A percentile compares a stretch with the other conserved stretches of the same genome.
Conservation (phyloP, 2,113 vertebrate species). For the Polyodon spathula region DNA sequence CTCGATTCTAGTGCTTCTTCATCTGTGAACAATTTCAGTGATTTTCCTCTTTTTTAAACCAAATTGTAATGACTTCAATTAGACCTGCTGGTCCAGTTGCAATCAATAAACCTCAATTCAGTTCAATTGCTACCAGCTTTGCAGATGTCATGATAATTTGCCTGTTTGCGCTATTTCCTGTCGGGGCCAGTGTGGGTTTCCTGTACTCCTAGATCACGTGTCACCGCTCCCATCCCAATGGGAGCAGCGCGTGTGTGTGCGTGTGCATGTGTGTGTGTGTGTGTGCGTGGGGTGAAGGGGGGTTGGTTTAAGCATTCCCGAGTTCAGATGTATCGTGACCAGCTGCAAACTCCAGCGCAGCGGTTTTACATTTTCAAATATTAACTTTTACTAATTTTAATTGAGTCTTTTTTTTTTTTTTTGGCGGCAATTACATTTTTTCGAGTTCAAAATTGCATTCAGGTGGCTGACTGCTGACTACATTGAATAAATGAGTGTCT, state of each 20-base stretch:
- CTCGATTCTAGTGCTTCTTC: slow-evolving; percentile 18
- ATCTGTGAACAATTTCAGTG: slow-evolving; percentile 7
- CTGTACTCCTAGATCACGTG: background rate
- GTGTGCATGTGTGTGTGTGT: background rate
- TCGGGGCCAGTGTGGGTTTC: background rate
- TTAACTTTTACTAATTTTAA: background rate
- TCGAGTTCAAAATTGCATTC: slow-evolving; percentile 6
- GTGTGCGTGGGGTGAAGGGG: no score
- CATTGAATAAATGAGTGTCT: no score
- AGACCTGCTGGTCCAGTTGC: slow-evolving; percentile 38
- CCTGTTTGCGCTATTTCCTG: slow-evolving; percentile 15
- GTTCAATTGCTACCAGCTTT: slow-evolving; percentile 50
- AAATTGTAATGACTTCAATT: slow-evolving; percentile 49
- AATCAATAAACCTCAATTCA: slow-evolving; percentile 48
- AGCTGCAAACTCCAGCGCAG: slow-evolving; percentile 19
- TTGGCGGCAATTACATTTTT: background rate
- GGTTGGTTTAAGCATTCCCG: background rate
- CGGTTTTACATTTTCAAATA: slow-evolving; percentile 26
- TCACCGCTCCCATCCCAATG: slow-evolving; percentile 3
- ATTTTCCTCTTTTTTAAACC: slow-evolving; percentile 33
- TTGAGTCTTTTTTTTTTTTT: background rate
- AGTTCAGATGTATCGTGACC: background rate
- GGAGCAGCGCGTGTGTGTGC: background rate
- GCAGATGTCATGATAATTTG: slow-evolving; percentile 24
- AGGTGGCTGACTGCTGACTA: background rate